These are phyloP conservation scores for Cyrtodaria siliqua DNA, from an alignment of 2,888 invertebrate species.

Conservation along the genomic window DNA sequence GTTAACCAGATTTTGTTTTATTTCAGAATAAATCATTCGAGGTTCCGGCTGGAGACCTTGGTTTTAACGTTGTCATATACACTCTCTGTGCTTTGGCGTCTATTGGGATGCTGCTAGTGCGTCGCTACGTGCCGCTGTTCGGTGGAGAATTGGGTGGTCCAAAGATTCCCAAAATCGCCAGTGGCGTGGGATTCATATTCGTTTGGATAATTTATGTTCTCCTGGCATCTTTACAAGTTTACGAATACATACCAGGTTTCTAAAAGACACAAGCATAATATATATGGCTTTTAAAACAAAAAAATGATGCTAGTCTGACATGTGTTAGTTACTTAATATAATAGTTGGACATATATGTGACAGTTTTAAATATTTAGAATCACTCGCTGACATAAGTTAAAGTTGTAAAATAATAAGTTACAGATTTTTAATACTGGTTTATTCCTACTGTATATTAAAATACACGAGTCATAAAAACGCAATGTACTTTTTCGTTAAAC, in stretches of 20 bases:
- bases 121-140: constrained; percentile 86
- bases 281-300: too few relatives aligned
- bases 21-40: constrained; percentile 82
- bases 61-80: constrained; percentile 88
- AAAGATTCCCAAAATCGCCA: constrained; percentile 83
- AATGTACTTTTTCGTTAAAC: too few relatives aligned
- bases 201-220: constrained; percentile 88
- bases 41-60: constrained; percentile 82
- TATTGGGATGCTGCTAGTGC: constrained; percentile 86
- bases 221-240: constrained; percentile 82
- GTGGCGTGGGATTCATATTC: constrained; percentile 85
- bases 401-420: too few relatives aligned
- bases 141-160: constrained; percentile 88
- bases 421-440: too few relatives aligned
- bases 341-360: too few relatives aligned
- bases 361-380: too few relatives aligned
- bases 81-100: constrained; percentile 87
- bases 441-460: too few relatives aligned
- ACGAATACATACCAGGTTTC: constrained; percentile 67
- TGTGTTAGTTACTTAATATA: too few relatives aligned
- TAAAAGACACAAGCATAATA: constrained; percentile 35
- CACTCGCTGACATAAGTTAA: too few relatives aligned
- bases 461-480: too few relatives aligned
- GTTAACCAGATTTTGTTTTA: background rate
- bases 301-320: too few relatives aligned